phyloP scores from a whole-genome alignment of 2,888 invertebrate species.

The Diabrotica balteata region DNA sequence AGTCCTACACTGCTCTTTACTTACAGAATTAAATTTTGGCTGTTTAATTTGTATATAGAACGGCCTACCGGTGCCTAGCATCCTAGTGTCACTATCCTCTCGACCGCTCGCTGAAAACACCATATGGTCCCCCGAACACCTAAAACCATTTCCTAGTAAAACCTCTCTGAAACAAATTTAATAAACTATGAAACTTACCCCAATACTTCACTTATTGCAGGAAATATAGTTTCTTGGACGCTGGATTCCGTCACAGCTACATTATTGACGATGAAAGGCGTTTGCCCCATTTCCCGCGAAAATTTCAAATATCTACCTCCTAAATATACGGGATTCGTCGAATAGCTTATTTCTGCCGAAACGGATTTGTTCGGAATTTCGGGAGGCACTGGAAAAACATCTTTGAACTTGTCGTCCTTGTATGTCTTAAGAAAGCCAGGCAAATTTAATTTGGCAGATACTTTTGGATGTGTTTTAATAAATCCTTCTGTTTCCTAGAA shows the following conservation, averaged over 20 bases:
- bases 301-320: conserved; percentile 84
- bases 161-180: conserved; percentile 35
- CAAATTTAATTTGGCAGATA: conserved; percentile 61
- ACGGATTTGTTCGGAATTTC: conserved; percentile 58
- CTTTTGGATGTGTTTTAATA: conserved; percentile 28
- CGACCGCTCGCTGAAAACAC: conserved; percentile 92
- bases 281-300: conserved; percentile 86
- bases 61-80: conserved; percentile 89
- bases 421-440: too few relatives aligned
- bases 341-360: conserved; percentile 62
- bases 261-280: conserved; percentile 91
- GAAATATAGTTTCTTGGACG: conserved; percentile 87
- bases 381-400: conserved; percentile 65
- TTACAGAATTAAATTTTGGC: conserved; percentile 66
- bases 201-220: conserved; percentile 68
- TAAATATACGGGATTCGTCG: conserved; percentile 70
- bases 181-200: conserved; percentile 60
- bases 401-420: conserved; percentile 60
- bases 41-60: conserved; percentile 88
- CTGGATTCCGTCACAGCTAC: conserved; percentile 82
- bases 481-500: conserved; percentile 41
- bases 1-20: conserved; percentile 61
- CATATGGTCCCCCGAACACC: conserved; percentile 36
- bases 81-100: conserved; percentile 97
- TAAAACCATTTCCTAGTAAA: conserved; percentile 3